Base-by-base conservation (phyloP, 2,888 invertebrate genomes). In the Resseliella maxima region DNA sequence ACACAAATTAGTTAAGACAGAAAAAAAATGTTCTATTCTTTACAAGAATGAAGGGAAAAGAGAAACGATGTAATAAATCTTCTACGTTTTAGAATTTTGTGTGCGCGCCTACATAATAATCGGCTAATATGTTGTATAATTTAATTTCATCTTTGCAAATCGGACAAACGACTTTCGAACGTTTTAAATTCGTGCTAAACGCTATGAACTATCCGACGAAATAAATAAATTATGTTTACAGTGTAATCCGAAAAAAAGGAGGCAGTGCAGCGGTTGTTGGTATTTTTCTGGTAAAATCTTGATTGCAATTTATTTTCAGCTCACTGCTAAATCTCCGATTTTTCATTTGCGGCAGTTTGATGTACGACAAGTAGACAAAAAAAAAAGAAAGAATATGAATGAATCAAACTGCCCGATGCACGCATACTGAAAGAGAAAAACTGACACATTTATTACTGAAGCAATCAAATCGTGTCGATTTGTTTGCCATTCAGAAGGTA, bases 101-200 rank as follows among this genome's bases (percentile, higher is more conserved):
- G n/a, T 38, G 38, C 83, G 38, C 83, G 83, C 83, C 83, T 83
- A 83, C 83, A 38, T 83, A 83, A 83, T 83, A 83, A 83, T 83
- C 83, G 83, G 38, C 83, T 38, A 83, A 38, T 83, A 83, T 83
- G 83, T 83, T 83, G 83, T 38, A 83, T 83, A 83, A 83, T 83
- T 83, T 83, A 83, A 83, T 83, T 83, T 83, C 83, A 83, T 83
- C 83, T 21, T 38, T 38, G 5, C 31, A 35, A 72, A 72, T 35
- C 35, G 72, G n/a, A 38, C n/a, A 38, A 83, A 38, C 83, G 24
- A 38, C 38, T 72, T 31, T 72, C 10, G 72, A n/a, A 27, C n/a
- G 72, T 72, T 72, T 72, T 2, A 59, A 72, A 72, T 31, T 72
- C 72, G 72, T 72, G 72, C 31, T 72, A 15, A 72, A 72, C 72